phyloP scores from a whole-genome alignment of 2,113 vertebrate species.

The Cephalopholis sonnerati region DNA sequence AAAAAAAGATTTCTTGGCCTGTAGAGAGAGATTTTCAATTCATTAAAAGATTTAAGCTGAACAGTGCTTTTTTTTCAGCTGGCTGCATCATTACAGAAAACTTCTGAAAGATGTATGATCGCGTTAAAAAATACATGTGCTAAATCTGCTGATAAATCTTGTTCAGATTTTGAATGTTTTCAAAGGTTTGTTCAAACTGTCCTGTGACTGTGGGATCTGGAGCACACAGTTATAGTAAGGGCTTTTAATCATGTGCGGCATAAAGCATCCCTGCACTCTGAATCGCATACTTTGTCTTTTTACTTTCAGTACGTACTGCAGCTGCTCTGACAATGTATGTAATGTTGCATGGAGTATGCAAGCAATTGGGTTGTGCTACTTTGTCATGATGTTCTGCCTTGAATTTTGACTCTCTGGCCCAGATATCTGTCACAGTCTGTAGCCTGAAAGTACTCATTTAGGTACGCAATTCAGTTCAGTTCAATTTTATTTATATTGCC shows the following conservation, averaged over 20 bases:
- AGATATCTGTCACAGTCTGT: too few relatives aligned
- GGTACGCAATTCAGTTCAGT: too few relatives aligned
- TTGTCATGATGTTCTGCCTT: too few relatives aligned
- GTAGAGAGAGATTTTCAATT: conserved; percentile 17
- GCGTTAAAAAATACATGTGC: not conserved
- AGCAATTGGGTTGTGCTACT: too few relatives aligned
- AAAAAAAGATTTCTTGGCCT: not conserved
- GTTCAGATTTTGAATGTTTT: not conserved
- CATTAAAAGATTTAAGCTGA: conserved; percentile 18
- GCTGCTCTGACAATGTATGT: too few relatives aligned
- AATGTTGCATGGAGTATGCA: too few relatives aligned
- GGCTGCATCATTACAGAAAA: not conserved
- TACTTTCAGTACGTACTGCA: too few relatives aligned
- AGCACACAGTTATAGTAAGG: not conserved
- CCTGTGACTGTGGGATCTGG: not conserved
- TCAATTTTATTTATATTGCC: too few relatives aligned
- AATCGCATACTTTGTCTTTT: too few relatives aligned
- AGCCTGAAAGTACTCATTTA: too few relatives aligned
- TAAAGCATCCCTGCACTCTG: not conserved
- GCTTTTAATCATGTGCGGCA: not conserved
- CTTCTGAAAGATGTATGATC: not conserved
- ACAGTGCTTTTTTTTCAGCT: not conserved
- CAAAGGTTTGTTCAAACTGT: not conserved
- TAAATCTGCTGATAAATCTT: not conserved
- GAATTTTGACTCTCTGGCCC: too few relatives aligned